phyloP scores from a whole-genome alignment of 2,888 invertebrate species.

The Antheraea assamensis region DNA sequence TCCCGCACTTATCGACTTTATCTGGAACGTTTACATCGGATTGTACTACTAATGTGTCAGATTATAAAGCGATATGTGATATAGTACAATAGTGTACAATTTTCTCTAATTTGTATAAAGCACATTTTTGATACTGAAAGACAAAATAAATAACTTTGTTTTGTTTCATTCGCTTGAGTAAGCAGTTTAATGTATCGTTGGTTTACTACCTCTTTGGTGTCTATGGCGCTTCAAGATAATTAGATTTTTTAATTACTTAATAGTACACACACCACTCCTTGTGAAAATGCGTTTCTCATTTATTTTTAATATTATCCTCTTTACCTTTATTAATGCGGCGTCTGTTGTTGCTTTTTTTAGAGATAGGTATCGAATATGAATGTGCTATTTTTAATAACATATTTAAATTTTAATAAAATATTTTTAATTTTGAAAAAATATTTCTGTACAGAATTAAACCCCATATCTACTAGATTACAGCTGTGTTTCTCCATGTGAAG shows the following conservation, averaged over 20 bases:
- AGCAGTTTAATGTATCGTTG: not conserved
- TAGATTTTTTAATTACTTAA: not conserved
- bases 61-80: not conserved
- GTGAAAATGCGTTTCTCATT: not conserved
- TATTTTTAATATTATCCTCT: too few relatives aligned
- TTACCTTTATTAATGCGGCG: not conserved
- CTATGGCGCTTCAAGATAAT: not conserved
- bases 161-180: not conserved
- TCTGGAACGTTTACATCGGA: not conserved
- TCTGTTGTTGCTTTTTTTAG: not conserved
- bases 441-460: not conserved
- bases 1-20: not conserved
- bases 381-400: not conserved
- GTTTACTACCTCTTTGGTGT: not conserved
- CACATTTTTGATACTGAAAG: not conserved
- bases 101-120: not conserved
- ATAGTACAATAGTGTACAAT: not conserved
- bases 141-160: too few relatives aligned
- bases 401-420: too few relatives aligned
- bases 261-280: not conserved
- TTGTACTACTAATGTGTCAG: not conserved
- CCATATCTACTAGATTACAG: not conserved
- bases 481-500: not conserved
- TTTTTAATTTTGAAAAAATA: not conserved
- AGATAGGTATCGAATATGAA: not conserved